A percentile compares a stretch with the other conserved stretches of the same genome.
Conservation (phyloP, 1,140 invertebrate species). For the Neomicropteryx cornuta region DNA sequence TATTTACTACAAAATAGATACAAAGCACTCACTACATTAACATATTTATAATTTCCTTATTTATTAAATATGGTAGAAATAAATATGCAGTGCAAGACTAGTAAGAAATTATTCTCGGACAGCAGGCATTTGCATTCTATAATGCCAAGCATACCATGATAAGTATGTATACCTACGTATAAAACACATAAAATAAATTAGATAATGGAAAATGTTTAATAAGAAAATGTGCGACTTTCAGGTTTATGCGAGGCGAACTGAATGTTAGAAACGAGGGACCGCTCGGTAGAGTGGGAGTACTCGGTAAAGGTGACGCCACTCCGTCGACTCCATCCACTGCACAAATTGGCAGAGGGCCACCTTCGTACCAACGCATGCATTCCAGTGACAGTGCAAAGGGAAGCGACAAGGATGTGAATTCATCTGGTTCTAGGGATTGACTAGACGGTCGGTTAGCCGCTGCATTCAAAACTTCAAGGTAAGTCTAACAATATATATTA, state of each 20-base stretch:
- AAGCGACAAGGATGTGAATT: constrained; percentile 55
- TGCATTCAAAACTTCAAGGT: constrained; percentile 37
- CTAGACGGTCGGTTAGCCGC: constrained; percentile 54
- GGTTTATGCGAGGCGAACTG: constrained; percentile 73
- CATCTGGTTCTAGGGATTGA: constrained; percentile 42
- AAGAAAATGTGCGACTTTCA: constrained; percentile 20
- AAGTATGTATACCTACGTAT: not conserved
- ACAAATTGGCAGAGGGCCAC: constrained; percentile 46
- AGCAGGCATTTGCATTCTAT: no score
- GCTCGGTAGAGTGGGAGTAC: constrained; percentile 26
- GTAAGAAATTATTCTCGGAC: no score
- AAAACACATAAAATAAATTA: not conserved
- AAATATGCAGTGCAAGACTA: not conserved
- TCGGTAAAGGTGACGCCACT: constrained; percentile 37
- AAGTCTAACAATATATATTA: constrained; percentile 18
- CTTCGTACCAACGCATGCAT: constrained; percentile 72
- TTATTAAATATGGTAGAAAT: not conserved
- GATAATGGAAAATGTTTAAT: not conserved
- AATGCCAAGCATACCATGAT: no score
- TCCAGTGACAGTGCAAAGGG: constrained; percentile 67
- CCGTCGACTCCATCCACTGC: constrained; percentile 52
- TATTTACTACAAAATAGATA: no score
- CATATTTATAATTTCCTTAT: not conserved
- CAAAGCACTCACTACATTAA: not conserved
- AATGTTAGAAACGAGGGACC: constrained; percentile 36